Percentiles rank a stretch among this genome's conserved stretches.
Conservation (phyloP, 2,797 vertebrate species). For the Gambusia yucatana region DNA sequence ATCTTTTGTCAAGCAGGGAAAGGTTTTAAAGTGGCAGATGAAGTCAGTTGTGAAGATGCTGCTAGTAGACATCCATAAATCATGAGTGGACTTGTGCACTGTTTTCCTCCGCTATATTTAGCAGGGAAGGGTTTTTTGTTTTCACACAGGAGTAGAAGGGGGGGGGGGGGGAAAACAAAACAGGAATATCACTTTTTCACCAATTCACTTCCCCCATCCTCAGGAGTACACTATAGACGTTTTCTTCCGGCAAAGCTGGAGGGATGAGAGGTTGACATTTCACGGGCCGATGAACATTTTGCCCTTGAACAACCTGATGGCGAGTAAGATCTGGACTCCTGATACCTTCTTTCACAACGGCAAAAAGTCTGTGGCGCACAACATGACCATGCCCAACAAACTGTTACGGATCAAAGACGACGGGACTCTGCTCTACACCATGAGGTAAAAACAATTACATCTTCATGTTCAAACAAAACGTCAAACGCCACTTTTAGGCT, state of each 20-base stretch:
- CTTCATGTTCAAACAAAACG: neutral
- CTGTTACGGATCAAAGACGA: slow-evolving; percentile 95
- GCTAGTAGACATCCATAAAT: slow-evolving; percentile 20
- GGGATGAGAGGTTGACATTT: slow-evolving; percentile 95
- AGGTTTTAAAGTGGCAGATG: slow-evolving; percentile 36
- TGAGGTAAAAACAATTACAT: slow-evolving; percentile 83
- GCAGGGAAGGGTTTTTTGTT: slow-evolving; percentile 6
- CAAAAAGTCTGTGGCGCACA: slow-evolving; percentile 98
- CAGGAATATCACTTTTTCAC: neutral
- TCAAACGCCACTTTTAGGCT: neutral
- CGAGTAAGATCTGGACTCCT: slow-evolving; percentile 99
- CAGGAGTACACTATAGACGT: slow-evolving; percentile 99
- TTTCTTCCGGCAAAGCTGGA: slow-evolving; percentile 98
- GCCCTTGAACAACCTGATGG: slow-evolving; percentile 98
- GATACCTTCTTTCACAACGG: slow-evolving; percentile 99
- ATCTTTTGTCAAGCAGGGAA: slow-evolving; percentile 40
- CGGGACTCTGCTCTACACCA: slow-evolving; percentile 94
- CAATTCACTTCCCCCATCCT: slow-evolving; percentile 29
- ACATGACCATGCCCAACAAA: slow-evolving; percentile 99
- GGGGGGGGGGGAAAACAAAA: neutral
- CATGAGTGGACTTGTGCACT: neutral
- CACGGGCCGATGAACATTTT: slow-evolving; percentile 98
- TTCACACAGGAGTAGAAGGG: neutral
- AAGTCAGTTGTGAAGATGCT: slow-evolving; percentile 40
- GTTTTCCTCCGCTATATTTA: slow-evolving; percentile 6